phyloP scores from a whole-genome alignment of 2,888 invertebrate genomes.

The Macrophya alboannulata region DNA sequence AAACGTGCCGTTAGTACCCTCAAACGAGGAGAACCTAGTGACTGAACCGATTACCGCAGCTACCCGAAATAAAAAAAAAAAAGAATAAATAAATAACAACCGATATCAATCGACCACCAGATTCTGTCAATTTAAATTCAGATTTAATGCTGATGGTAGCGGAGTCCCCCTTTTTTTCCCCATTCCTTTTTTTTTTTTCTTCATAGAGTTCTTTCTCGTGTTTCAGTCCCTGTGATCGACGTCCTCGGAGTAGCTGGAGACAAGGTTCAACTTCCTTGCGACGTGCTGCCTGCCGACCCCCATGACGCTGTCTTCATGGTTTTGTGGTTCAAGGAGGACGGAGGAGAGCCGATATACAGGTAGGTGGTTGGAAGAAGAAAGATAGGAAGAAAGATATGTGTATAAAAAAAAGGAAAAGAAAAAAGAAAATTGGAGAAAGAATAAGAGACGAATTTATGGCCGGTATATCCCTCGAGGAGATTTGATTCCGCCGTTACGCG shows the following conservation, averaged over 20 bases:
- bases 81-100: too few relatives aligned
- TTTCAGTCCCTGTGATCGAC: conserved; percentile 90
- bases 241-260: conserved; percentile 92
- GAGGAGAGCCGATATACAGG: conserved; percentile 93
- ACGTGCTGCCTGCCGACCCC: conserved; percentile 89
- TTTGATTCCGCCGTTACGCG: conserved; percentile 40
- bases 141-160: background rate
- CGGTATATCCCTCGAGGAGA: conserved; percentile 39
- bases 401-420: conserved; percentile 26
- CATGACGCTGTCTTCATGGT: conserved; percentile 94
- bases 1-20: background rate
- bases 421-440: conserved; percentile 33
- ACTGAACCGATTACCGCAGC: too few relatives aligned
- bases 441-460: conserved; percentile 58
- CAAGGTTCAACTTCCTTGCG: conserved; percentile 92
- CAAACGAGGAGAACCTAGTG: background rate
- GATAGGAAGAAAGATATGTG: conserved; percentile 19
- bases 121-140: background rate
- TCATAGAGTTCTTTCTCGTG: too few relatives aligned
- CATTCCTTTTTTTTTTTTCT: background rate
- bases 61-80: too few relatives aligned
- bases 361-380: conserved; percentile 75
- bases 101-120: too few relatives aligned
- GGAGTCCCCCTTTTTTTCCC: too few relatives aligned
- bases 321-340: conserved; percentile 93